Conservation (phyloP, 2,797 vertebrate genomes). For the Rhinatrema bivittatum region DNA sequence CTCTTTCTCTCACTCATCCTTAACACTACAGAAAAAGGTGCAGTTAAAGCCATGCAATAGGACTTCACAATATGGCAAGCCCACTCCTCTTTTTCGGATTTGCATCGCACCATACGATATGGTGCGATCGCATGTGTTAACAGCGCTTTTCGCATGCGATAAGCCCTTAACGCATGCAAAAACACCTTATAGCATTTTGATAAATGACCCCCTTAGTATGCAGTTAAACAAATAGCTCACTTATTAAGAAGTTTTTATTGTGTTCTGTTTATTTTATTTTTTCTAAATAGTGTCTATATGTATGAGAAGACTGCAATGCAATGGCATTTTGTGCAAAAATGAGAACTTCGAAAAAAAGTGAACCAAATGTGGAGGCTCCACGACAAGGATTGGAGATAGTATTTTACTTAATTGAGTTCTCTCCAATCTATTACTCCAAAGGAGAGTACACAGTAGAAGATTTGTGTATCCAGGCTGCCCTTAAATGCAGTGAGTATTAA, state of each 20-base stretch:
- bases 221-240: too few relatives aligned
- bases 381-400: slow-evolving; percentile 74
- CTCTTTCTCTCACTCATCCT: too few relatives aligned
- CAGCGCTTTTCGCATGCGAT: too few relatives aligned
- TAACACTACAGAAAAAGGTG: too few relatives aligned
- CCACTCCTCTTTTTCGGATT: too few relatives aligned
- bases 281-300: slow-evolving; percentile 73
- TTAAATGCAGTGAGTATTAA: slow-evolving; percentile 71
- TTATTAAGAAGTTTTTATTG: neutral
- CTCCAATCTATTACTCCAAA: slow-evolving; percentile 56
- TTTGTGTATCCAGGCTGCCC: slow-evolving; percentile 79
- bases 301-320: slow-evolving; percentile 70
- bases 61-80: too few relatives aligned
- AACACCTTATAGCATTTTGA: too few relatives aligned
- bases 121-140: too few relatives aligned
- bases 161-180: too few relatives aligned
- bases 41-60: too few relatives aligned
- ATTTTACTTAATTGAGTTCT: slow-evolving; percentile 70
- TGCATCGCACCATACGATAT: too few relatives aligned
- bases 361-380: slow-evolving; percentile 48
- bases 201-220: too few relatives aligned
- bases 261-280: neutral
- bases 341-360: slow-evolving; percentile 70
- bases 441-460: slow-evolving; percentile 77
- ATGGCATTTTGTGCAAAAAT: slow-evolving; percentile 97